These are phyloP conservation scores for Coreius guichenoti DNA, from an alignment of 2,797 vertebrate species.

Conservation along the genomic window DNA sequence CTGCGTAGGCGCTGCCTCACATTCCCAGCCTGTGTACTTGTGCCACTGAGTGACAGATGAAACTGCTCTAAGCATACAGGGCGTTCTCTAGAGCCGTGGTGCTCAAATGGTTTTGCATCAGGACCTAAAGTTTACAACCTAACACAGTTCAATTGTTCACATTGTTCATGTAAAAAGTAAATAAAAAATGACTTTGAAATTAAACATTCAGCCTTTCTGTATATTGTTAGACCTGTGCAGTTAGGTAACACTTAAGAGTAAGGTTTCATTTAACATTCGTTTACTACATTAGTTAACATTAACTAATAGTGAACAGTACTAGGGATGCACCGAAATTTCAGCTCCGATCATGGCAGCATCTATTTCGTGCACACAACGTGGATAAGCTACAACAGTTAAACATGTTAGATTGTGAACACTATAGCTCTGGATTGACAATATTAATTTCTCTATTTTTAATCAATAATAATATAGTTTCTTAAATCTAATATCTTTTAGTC, in stretches of 20 bases:
- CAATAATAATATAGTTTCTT: neutral
- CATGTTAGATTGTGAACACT: neutral
- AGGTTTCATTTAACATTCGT: neutral
- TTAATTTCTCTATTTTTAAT: neutral
- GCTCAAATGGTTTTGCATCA: neutral
- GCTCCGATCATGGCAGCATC: no score
- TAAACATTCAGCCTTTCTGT: neutral
- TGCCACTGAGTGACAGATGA: neutral
- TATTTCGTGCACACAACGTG: neutral
- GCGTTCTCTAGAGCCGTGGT: neutral
- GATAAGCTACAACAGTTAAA: neutral
- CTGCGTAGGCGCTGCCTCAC: slow-evolving; percentile 12
- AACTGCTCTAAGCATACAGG: neutral
- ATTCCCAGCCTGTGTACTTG: neutral
- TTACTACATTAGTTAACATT: neutral
- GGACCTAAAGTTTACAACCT: neutral
- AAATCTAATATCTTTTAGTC: neutral
- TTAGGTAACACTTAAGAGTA: neutral
- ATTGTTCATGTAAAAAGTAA: neutral
- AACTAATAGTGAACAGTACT: neutral
- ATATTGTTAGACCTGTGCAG: neutral
- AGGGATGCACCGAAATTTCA: neutral
- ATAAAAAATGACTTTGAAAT: neutral
- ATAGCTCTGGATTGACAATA: neutral
- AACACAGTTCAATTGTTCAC: neutral